Base-by-base conservation (phyloP, 1,140 invertebrate species). In the Cydia fagiglandana region DNA sequence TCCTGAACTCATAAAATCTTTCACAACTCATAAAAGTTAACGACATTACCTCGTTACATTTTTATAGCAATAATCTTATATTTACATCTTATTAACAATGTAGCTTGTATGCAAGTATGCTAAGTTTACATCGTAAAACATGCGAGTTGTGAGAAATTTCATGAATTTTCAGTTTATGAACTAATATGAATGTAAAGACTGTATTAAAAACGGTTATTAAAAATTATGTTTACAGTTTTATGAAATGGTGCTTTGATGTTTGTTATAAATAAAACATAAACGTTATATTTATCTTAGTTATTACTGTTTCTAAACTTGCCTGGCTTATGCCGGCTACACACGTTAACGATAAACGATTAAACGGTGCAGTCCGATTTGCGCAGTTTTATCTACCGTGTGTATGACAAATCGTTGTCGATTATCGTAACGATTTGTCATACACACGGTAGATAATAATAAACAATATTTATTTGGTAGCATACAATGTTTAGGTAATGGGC, bases 21-120 rank as follows among this genome's bases (percentile, higher is more conserved):
- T 77, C 76, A 78, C 50, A 82, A 83, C 56, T 9, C 7, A 20
- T 80, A 84, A 73, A 70, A 77, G 53, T 61, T 41, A 61, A 61
- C 56, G 56, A 61, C 56, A 61, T 61, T 61, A 24, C 56, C 56
- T 61, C 56, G 56, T 61, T 61, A 61, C 20, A 6, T 61, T 61
- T 61, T 61, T 61, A 61, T 61, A 24, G 56, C 56, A 70, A 70
- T 70, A 70, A 70, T 17, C 38, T 38, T 12, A 17, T 70, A 70
- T 66, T 66, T 45, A 41, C 30, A 30, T 70, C 15, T 70, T 70
- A 70, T 70, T 68, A 70, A 70, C 66, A 70, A 38, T 70, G 66
- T 70, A 68, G 64, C 28, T 47, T 47, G 50, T 17, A 53, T 53
- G n/a, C 50, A 34, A 68, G 64, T 68, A 68, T 30, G 20, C 50